Evolutionary conservation across 2,797 vertebrate genomes (phyloP).

Genomic region (Sebastes ruberrimus): DNA sequence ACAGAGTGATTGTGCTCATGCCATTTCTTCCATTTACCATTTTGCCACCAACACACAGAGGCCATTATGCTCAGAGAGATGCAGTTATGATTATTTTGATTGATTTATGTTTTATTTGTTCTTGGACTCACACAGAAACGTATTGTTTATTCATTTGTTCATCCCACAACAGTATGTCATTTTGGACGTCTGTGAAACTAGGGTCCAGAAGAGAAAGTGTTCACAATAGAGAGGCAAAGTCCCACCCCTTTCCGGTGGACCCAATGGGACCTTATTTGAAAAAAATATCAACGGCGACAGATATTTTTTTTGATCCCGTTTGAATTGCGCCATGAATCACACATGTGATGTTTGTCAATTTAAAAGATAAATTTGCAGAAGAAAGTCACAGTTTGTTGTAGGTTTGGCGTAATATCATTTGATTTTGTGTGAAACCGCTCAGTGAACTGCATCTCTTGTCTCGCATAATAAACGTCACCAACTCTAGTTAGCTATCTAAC

Average conservation of each 20-base stretch:
- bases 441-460: no score
- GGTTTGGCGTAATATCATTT: no score
- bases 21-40: conserved; percentile 23
- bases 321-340: no score
- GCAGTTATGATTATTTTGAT: not conserved
- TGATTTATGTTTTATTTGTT: conserved; percentile 27
- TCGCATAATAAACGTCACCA: no score
- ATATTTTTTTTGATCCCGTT: no score
- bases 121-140: conserved; percentile 14
- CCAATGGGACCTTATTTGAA: no score
- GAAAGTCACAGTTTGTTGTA: no score
- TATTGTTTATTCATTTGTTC: conserved; percentile 37
- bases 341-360: no score
- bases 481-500: accelerated
- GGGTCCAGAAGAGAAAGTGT: conserved; percentile 9
- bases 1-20: not conserved
- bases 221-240: not conserved
- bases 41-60: not conserved
- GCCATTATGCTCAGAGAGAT: not conserved
- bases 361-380: no score
- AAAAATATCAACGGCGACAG: no score
- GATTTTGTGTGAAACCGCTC: no score
- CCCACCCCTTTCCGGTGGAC: no score
- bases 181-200: not conserved
- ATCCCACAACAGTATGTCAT: conserved; percentile 26